Conservation (phyloP, 2,888 invertebrate species). For the Ormyrus rosae region DNA sequence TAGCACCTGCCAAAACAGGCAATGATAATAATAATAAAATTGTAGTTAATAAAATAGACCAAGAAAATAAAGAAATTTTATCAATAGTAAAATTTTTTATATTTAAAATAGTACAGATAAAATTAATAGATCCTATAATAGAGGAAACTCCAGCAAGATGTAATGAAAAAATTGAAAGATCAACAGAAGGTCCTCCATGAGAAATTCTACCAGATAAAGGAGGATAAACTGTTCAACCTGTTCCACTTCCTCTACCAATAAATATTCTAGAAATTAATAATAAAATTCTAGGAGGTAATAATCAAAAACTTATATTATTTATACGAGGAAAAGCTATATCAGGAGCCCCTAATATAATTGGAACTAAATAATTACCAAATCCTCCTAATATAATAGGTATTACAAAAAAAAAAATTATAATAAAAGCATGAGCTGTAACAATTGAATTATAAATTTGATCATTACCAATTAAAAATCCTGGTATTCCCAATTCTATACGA, state of each 20-base stretch:
- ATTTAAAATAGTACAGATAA: constrained; percentile 86
- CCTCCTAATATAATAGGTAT: constrained; percentile 75
- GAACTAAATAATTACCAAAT: constrained; percentile 73
- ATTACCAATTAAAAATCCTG: neutral
- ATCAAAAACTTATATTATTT: constrained; percentile 87
- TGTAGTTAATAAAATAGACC: constrained; percentile 83
- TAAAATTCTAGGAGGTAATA: constrained; percentile 75
- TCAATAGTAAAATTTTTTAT: constrained; percentile 80
- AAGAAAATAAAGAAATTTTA: constrained; percentile 84
- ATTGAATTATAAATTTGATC: constrained; percentile 69
- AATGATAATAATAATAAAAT: constrained; percentile 82
- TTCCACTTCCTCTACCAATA: constrained; percentile 79
- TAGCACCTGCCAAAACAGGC: constrained; percentile 87
- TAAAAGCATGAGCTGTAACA: constrained; percentile 87
- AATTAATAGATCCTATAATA: constrained; percentile 87
- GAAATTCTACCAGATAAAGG: too few relatives aligned
- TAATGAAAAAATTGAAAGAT: constrained; percentile 85
- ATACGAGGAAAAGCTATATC: neutral
- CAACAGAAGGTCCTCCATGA: too few relatives aligned
- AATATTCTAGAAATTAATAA: neutral
- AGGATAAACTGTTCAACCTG: constrained; percentile 88
- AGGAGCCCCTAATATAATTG: constrained; percentile 82
- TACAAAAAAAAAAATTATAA: constrained; percentile 89
- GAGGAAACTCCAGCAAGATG: constrained; percentile 86
- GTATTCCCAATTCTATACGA: constrained; percentile 79